These are phyloP conservation scores for Rhagonycha fulva DNA, from an alignment of 2,888 invertebrate genomes.

Conservation along the genomic window DNA sequence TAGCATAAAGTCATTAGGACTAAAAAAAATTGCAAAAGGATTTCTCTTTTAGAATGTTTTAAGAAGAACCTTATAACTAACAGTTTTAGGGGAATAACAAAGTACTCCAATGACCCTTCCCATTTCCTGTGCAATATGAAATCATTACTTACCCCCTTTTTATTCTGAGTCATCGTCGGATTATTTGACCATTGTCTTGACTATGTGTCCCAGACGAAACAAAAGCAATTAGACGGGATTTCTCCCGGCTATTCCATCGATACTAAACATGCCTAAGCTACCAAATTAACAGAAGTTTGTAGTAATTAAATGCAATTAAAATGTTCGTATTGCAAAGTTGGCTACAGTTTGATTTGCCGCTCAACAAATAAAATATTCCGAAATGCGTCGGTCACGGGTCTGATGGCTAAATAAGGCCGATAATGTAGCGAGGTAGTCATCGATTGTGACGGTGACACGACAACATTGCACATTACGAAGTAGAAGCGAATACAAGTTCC, in stretches of 20 bases:
- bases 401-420: constrained; percentile 23
- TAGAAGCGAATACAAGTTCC: constrained; percentile 26
- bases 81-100: background rate
- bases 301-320: background rate
- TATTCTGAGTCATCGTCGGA: background rate
- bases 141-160: background rate
- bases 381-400: constrained; percentile 13
- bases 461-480: constrained; percentile 27
- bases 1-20: no score
- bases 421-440: constrained; percentile 22
- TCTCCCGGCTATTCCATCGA: background rate
- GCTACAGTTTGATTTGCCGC: constrained; percentile 14
- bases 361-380: constrained; percentile 17
- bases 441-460: constrained; percentile 33
- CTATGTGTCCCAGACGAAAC: background rate
- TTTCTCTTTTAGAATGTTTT: no score
- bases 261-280: background rate
- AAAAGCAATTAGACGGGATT: background rate
- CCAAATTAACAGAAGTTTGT: background rate
- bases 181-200: background rate
- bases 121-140: background rate
- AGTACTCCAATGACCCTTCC: background rate
- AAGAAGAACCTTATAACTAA: no score
- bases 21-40: no score
- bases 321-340: background rate